These are phyloP conservation scores for Prionailurus viverrinus DNA, from an alignment of 2,113 vertebrate species.

Conservation along the genomic window DNA sequence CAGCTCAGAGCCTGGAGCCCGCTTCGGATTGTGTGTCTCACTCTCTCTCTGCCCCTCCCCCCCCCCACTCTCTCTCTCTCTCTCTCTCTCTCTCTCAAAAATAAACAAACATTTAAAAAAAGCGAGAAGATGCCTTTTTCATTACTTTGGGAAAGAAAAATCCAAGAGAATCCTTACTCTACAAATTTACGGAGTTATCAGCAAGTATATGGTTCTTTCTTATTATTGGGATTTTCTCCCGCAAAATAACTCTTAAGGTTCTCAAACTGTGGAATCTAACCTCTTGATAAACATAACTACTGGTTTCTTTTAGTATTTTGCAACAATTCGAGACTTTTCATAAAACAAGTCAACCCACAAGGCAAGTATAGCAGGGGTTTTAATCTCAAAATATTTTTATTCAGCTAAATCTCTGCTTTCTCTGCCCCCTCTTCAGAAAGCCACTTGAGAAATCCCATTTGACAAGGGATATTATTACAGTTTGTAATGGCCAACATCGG, in stretches of 20 bases:
- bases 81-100: no score
- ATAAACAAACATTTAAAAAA: no score
- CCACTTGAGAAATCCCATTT: constrained; percentile 71
- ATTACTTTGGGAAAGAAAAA: background rate
- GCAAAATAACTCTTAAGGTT: background rate
- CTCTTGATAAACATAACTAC: constrained; percentile 22
- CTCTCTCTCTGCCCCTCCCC: no score
- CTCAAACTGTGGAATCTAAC: background rate
- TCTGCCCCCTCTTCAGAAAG: constrained; percentile 49
- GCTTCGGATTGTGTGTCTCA: no score
- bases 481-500: constrained; percentile 62
- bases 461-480: constrained; percentile 76
- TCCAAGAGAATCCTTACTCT: background rate
- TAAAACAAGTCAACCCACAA: constrained; percentile 26
- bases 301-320: background rate
- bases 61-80: no score
- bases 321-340: constrained; percentile 57
- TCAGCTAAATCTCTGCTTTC: constrained; percentile 55
- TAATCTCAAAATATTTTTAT: constrained; percentile 74
- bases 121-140: background rate
- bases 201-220: background rate
- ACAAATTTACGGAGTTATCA: background rate
- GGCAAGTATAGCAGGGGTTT: constrained; percentile 43
- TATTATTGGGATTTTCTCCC: background rate
- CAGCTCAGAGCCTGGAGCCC: no score